Conservation (phyloP, 2,888 invertebrate species). For the Chromoteleia sp. region DNA sequence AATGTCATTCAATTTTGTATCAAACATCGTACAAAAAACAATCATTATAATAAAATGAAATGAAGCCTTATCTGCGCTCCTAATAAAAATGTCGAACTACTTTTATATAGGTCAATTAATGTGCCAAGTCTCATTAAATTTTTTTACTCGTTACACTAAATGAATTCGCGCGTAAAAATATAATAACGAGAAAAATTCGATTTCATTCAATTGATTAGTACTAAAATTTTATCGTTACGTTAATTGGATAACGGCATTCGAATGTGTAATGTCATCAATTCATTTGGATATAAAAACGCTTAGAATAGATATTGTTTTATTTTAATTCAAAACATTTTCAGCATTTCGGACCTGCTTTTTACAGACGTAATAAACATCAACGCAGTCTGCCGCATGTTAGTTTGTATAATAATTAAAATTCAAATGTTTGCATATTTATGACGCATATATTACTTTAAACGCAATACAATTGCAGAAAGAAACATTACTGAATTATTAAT, state of each 20-base stretch:
- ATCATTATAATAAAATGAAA: constrained; percentile 3
- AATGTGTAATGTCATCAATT: background rate
- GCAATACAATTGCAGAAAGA: background rate
- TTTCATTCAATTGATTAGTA: constrained; percentile 6
- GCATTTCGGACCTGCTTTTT: too few relatives aligned
- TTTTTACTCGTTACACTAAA: constrained; percentile 1
- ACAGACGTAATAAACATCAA: too few relatives aligned
- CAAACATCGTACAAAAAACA: background rate
- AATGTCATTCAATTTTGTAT: constrained; percentile 6
- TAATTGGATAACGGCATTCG: background rate
- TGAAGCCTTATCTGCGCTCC: background rate
- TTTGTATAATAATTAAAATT: constrained; percentile 25
- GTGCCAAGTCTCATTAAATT: background rate
- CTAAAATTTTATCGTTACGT: background rate
- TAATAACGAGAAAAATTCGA: constrained; percentile 5
- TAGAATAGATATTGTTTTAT: background rate
- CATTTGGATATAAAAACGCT: background rate
- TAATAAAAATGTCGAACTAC: constrained; percentile 11
- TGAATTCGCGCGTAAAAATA: constrained; percentile 12
- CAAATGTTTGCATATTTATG: constrained; percentile 28
- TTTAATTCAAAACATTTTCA: too few relatives aligned
- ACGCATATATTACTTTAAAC: constrained; percentile 24
- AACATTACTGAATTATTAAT: constrained; percentile 3
- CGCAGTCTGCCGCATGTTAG: constrained; percentile 3
- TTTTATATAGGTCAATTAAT: constrained; percentile 12